Percentiles rank a stretch among this genome's conserved stretches.
These are phyloP conservation scores for Montipora sp. DNA, from an alignment of 64 coral and sea anemone species.

Conservation along the genomic window DNA sequence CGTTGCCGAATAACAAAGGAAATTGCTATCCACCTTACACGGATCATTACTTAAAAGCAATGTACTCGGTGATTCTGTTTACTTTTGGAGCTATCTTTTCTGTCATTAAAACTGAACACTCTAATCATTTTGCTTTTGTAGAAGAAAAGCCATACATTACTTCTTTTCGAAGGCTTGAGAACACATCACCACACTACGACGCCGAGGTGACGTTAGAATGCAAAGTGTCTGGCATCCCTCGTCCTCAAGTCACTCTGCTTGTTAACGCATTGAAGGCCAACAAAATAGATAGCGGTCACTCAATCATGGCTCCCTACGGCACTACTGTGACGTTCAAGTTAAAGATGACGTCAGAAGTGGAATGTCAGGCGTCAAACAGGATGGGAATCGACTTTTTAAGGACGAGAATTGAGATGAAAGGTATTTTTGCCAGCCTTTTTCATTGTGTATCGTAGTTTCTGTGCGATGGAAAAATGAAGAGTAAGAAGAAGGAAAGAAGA, in stretches of 20 bases:
- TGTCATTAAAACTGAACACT: too few relatives aligned
- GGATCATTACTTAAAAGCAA: too few relatives aligned
- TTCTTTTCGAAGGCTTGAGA: not conserved
- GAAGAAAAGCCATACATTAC: conserved; percentile 47
- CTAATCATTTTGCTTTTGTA: not conserved
- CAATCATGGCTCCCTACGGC: conserved; percentile 15
- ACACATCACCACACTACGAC: not conserved
- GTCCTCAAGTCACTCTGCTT: conserved; percentile 25
- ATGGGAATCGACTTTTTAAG: conserved; percentile 1
- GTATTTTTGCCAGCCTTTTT: not conserved
- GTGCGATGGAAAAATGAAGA: too few relatives aligned
- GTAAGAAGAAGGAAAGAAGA: too few relatives aligned
- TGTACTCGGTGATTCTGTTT: not conserved
- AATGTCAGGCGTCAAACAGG: conserved; percentile 38
- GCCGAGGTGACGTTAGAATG: conserved; percentile 8
- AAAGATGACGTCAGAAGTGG: conserved; percentile 45
- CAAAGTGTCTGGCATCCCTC: conserved; percentile 53
- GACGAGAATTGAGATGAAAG: conserved; percentile 42
- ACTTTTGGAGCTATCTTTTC: not conserved
- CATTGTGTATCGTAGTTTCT: too few relatives aligned
- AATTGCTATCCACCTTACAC: too few relatives aligned
- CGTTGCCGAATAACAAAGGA: too few relatives aligned
- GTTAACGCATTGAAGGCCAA: conserved; percentile 14
- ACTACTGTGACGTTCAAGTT: conserved; percentile 39
- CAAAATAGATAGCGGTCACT: not conserved